Conservation (phyloP, 2,797 vertebrate species). For the Phrynocephalus vlangalii region DNA sequence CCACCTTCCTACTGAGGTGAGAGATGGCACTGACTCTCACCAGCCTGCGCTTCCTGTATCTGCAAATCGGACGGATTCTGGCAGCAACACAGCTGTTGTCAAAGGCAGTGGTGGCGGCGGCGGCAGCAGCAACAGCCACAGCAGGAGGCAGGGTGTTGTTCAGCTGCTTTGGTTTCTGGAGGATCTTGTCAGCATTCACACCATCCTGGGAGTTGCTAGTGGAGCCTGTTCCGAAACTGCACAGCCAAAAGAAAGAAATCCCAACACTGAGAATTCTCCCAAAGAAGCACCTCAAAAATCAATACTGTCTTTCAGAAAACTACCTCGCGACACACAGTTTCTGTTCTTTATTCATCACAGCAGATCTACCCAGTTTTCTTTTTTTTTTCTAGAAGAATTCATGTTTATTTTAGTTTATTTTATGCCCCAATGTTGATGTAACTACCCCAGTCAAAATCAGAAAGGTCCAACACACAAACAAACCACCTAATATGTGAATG, state of each 20-base stretch:
- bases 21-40: conserved; percentile 53
- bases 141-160: conserved; percentile 2
- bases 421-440: background rate
- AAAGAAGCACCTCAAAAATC: background rate
- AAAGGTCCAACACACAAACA: too few species aligned
- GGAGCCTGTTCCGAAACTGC: conserved; percentile 39
- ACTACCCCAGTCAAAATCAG: background rate
- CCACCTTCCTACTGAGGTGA: conserved; percentile 67
- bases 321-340: background rate
- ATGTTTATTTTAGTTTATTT: background rate
- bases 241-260: background rate
- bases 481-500: too few species aligned
- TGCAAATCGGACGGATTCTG: conserved; percentile 61
- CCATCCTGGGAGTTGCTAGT: conserved; percentile 38
- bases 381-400: background rate
- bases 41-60: conserved; percentile 57
- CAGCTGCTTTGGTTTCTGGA: conserved; percentile 54
- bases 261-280: background rate
- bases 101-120: conserved; percentile 13
- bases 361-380: background rate
- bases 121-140: too few species aligned
- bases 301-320: background rate
- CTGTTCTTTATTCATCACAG: background rate
- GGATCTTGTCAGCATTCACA: conserved; percentile 7
- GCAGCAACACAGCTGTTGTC: conserved; percentile 64